A percentile compares a stretch with the other conserved stretches of the same genome.
Evolutionary conservation across 2,797 vertebrate genomes (phyloP).

Genomic region (Gorsachius magnificus): DNA sequence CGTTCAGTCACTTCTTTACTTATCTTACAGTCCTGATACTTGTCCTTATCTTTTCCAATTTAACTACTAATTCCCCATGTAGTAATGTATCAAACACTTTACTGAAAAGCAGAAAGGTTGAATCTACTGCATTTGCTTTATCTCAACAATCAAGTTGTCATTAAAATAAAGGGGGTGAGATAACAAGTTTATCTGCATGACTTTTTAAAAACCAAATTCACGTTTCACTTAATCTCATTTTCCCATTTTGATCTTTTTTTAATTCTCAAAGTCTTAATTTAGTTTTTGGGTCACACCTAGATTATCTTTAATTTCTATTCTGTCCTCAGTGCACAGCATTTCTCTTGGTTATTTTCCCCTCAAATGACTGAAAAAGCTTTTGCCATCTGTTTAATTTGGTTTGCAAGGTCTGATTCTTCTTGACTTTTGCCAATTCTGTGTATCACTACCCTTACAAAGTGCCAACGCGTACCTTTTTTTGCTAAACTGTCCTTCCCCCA

Average conservation of each 20-base stretch:
- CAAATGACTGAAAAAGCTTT: not conserved
- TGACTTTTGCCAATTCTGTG: not conserved
- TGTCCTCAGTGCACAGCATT: not conserved
- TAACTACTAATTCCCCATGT: conserved; percentile 49
- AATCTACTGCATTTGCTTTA: not conserved
- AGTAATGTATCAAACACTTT: not conserved
- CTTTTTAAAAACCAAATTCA: not conserved
- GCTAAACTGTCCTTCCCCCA: not conserved
- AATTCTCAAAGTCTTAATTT: not conserved
- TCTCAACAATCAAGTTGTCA: not conserved
- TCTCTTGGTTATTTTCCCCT: not conserved
- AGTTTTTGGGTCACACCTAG: not conserved
- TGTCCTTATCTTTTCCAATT: conserved; percentile 55
- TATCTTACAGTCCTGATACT: conserved; percentile 32
- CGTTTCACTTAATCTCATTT: not conserved
- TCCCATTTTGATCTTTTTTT: not conserved
- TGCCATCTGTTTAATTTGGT: not conserved
- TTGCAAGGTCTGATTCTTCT: not conserved
- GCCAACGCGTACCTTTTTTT: not conserved
- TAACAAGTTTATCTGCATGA: not conserved
- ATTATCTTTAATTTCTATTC: conserved; percentile 8
- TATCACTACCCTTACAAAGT: not conserved
- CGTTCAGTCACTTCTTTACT: conserved; percentile 37
- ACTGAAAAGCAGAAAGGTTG: not conserved
- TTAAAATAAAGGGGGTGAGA: not conserved